phyloP scores from a whole-genome alignment of 2,888 invertebrate genomes.

The Zelleria hepariella region DNA sequence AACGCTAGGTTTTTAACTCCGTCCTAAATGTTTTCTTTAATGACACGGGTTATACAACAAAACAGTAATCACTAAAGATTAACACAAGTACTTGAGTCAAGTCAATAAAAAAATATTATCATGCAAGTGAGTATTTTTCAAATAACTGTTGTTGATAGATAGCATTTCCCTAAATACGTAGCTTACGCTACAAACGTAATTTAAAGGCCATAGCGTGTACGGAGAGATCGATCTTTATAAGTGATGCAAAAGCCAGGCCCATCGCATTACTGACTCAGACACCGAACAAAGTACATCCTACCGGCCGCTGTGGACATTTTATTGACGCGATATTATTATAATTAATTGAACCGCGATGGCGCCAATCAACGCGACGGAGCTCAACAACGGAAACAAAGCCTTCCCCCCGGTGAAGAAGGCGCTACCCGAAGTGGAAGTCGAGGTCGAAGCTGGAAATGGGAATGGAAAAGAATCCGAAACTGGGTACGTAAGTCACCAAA shows the following conservation, averaged over 20 bases:
- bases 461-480: slow-evolving; percentile 1
- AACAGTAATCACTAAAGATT: no score
- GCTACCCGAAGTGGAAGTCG: slow-evolving; percentile 55
- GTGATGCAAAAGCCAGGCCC: slow-evolving; percentile 26
- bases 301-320: slow-evolving; percentile 14
- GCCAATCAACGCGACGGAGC: slow-evolving; percentile 44
- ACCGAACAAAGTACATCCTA: slow-evolving; percentile 37
- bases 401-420: slow-evolving; percentile 40
- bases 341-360: slow-evolving; percentile 51
- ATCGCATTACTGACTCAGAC: slow-evolving; percentile 49
- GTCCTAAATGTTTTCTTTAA: no score
- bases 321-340: slow-evolving; percentile 17
- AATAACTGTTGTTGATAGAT: not conserved
- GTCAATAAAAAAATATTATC: no score
- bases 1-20: no score
- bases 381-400: slow-evolving; percentile 38
- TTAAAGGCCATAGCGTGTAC: not conserved
- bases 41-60: no score
- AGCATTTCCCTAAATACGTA: not conserved
- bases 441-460: slow-evolving; percentile 28
- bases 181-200: not conserved
- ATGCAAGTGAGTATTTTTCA: not conserved
- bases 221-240: slow-evolving; percentile 31
- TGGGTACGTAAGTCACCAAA: slow-evolving; percentile 6
- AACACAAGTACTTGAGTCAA: no score